Evolutionary conservation across 2,797 vertebrate species (phyloP), one percentile per base, ranked within the genome.

Genomic region (Manis pentadactyla): DNA sequence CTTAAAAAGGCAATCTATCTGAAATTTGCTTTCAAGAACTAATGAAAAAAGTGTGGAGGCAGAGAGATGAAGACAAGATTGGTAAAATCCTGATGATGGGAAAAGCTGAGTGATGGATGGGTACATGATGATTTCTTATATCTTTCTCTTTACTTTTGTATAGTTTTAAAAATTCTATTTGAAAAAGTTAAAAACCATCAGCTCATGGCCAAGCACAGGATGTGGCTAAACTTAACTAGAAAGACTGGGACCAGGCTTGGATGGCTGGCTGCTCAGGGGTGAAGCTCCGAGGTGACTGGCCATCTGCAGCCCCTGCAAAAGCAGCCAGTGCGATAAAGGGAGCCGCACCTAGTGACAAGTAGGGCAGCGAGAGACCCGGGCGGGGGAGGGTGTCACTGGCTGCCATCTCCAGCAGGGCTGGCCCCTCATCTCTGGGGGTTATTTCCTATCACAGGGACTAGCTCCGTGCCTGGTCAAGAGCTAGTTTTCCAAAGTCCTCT

Each of bases 21-120:
- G 25, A 23, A 79, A 46, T 85, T 61, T 34, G 10, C 31, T 75
- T 87, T 78, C 51, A 87, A 89, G 57, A 53, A 37, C 57, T 74
- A 11, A 51, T 49, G 64, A 29, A 17, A 17, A 68, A 66, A 73
- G 49, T 27, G 0, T 83, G 53, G 31, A 4, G 29, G 19, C 23
- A 39, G 46, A 49, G 13, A 66, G 46, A 53, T 53, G 23, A 79
- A 25, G 46, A 55, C 0, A n/a, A 27, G 29, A 51, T 31, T 18
- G 23, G 34, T 5, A 31, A 85, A 51, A 7, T 14, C 10, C 15
- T 74, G 34, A 25, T 69, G 42, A 83, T 0, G 42, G 42, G 15
- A 49, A 75, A 34, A 78, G n/a, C 1, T 74, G 51, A 17, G 27
- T 61, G 5, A 21, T 27, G 1, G 12, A 3, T 37, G 17, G 18